These are phyloP conservation scores for Drosophila ironensis DNA, from an alignment of 1,140 invertebrate species.

Conservation along the genomic window DNA sequence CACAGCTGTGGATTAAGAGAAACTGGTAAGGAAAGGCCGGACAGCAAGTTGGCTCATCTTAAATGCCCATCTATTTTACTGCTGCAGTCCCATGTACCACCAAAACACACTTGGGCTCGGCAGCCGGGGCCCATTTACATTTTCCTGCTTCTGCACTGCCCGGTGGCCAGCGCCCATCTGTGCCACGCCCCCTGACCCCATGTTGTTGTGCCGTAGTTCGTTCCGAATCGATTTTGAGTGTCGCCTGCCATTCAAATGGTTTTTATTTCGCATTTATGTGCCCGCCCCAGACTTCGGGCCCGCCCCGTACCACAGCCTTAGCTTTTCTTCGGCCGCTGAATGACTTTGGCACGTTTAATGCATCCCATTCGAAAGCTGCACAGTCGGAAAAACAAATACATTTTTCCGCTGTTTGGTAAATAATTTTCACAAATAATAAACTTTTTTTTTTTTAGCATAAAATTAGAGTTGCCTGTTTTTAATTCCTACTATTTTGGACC, in stretches of 20 bases:
- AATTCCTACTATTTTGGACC: too few species aligned
- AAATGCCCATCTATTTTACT: slow-evolving; percentile 77
- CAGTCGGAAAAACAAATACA: background rate
- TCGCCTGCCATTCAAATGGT: slow-evolving; percentile 77
- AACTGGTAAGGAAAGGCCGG: background rate
- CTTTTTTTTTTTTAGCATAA: too few species aligned
- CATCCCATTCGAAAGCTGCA: slow-evolving; percentile 36
- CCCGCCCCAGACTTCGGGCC: slow-evolving; percentile 41
- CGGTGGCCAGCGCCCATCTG: slow-evolving; percentile 3
- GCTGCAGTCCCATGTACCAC: slow-evolving; percentile 41
- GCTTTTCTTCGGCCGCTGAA: slow-evolving; percentile 16
- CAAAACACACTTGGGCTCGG: slow-evolving; percentile 41
- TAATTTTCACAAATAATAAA: too few species aligned
- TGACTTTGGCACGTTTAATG: slow-evolving; percentile 69
- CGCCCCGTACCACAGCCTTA: background rate
- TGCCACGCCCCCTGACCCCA: background rate
- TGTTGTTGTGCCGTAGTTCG: slow-evolving; percentile 21
- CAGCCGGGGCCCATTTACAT: slow-evolving; percentile 56
- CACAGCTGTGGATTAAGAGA: slow-evolving; percentile 27
- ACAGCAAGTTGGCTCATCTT: slow-evolving; percentile 48
- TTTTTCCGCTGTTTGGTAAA: too few species aligned
- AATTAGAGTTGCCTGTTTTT: too few species aligned
- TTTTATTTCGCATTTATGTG: slow-evolving; percentile 78
- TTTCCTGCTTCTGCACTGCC: slow-evolving; percentile 32
- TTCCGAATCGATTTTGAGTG: slow-evolving; percentile 76